A percentile compares a stretch with the other conserved stretches of the same genome.
These are phyloP conservation scores for Paralichthys olivaceus DNA, from an alignment of 2,113 vertebrate species.

Conservation along the genomic window DNA sequence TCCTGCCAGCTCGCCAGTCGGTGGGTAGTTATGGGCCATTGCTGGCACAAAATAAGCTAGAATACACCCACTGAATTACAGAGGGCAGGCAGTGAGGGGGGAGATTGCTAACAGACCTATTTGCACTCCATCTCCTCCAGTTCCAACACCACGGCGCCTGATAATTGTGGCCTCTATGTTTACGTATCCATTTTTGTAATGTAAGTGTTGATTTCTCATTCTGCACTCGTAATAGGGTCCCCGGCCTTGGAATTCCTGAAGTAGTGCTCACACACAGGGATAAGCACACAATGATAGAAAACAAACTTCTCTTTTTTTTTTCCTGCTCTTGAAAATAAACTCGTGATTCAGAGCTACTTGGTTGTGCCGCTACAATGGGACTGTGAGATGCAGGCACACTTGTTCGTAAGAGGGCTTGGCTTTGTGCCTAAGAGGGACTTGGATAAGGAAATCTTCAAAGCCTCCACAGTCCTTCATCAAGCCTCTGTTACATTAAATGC, in stretches of 20 bases:
- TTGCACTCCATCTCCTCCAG: constrained; percentile 69
- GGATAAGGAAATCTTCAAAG: constrained; percentile 35
- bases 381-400: constrained; percentile 47
- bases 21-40: constrained; percentile 63
- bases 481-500: background rate
- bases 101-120: constrained; percentile 76
- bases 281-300: constrained; percentile 10
- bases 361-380: constrained; percentile 44
- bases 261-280: constrained; percentile 39
- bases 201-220: constrained; percentile 77
- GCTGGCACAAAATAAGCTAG: constrained; percentile 63
- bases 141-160: constrained; percentile 68
- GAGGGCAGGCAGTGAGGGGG: constrained; percentile 63
- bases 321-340: constrained; percentile 54
- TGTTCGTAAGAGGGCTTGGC: constrained; percentile 52
- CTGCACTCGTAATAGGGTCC: constrained; percentile 63
- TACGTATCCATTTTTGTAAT: constrained; percentile 71
- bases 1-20: constrained; percentile 50
- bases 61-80: constrained; percentile 77
- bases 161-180: constrained; percentile 77
- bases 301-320: constrained; percentile 13
- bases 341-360: constrained; percentile 64
- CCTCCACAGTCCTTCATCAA: constrained; percentile 3
- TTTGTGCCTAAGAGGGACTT: constrained; percentile 28
- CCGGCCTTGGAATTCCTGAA: constrained; percentile 67